Evolutionary conservation across 2,888 invertebrate species (phyloP), one percentile per base, ranked within the genome.

Genomic region (Cremastobaeus sp.): DNA sequence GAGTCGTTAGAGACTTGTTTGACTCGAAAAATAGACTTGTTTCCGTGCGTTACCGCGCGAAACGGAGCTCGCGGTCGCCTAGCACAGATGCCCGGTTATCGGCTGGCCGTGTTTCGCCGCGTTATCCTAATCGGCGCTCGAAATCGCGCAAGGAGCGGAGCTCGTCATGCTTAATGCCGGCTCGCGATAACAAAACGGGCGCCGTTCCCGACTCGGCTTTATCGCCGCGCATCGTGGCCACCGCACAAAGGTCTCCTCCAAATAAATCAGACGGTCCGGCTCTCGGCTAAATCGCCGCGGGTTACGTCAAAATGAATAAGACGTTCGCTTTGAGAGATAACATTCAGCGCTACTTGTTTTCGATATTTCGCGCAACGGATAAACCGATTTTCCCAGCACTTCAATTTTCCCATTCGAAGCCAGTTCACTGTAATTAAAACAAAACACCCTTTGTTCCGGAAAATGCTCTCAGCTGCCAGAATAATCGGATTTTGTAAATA

Each of bases 111-210:
- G 15, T 28, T 45, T 45, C 45, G 28, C 15, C 3, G 28, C 25
- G 17, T 8, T 37, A 11, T 25, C 57, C 57, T 59, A 59, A 59
- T 59, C 57, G 45, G 12, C 0, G 1, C 35, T 45, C 57, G 45
- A 45, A 59, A 59, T 59, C 57, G 45, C 45, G 35, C 35, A 45
- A 59, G 35, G 11, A 45, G 15, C 34, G n/a, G 25, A 45, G 45
- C 57, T 45, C 55, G 55, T 59, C 57, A 34, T 59, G 57, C 57
- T 59, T 45, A 35, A 59, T 45, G 25, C 45, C 57, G 57, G 17
- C 15, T 15, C 25, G 45, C 45, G 57, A 59, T 59, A 59, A 25
- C 45, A 11, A 25, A 45, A 21, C 43, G 21, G 54, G 6, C 25
- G 9, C 39, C 30, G 48, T 30, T n/a, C 21, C 34, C 17, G 47